Base-by-base conservation (phyloP, 1,140 invertebrate species). In the Diachasmimorpha longicaudata region DNA sequence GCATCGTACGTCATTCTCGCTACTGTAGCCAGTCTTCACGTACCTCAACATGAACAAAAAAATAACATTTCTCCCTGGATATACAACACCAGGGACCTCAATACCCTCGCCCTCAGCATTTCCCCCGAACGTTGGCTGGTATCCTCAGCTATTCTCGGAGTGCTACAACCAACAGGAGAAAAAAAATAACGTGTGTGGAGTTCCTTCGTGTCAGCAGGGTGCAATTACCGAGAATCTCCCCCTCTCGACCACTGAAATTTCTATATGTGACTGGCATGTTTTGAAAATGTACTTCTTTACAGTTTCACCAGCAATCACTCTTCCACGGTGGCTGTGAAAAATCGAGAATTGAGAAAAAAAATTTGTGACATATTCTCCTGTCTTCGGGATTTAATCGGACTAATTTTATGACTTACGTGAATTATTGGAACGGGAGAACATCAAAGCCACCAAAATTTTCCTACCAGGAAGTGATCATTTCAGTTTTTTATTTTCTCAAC, bases 251-350 rank as follows among this genome's bases (percentile, higher is more conserved):
- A 10, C 58, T 68, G 63, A 42, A 36, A 67, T 42, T 63, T 70
- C 55, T 68, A 46, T 52, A 70, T 74, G 44, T 77, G 74, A 78
- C 73, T 78, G 70, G 77, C 74, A 78, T 78, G 77, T 78, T 78
- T 78, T 74, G 70, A 78, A 74, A 73, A 72, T 63, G 39, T 67
- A 46, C 63, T 55, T 31, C 66, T 68, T 31, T 46, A 77, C 63
- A 63, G 63, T 63, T 70, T 77, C 70, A 70, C 23, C 46, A 25
- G 21, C 48, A 23, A 76, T 58, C 31, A 44, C 36, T 44, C 55
- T 74, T 31, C 21, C 63, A 39, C 39, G 39, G 39, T 42, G 2
- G 16, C 16, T 21, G 8, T 16, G 23, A 63, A 9, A 19, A 23
- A 31, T 25, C 3, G 4, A 2, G 4, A 23, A 19, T 25, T 13